phyloP scores from a whole-genome alignment of 2,113 vertebrate genomes.

The Cephalopholis sonnerati region DNA sequence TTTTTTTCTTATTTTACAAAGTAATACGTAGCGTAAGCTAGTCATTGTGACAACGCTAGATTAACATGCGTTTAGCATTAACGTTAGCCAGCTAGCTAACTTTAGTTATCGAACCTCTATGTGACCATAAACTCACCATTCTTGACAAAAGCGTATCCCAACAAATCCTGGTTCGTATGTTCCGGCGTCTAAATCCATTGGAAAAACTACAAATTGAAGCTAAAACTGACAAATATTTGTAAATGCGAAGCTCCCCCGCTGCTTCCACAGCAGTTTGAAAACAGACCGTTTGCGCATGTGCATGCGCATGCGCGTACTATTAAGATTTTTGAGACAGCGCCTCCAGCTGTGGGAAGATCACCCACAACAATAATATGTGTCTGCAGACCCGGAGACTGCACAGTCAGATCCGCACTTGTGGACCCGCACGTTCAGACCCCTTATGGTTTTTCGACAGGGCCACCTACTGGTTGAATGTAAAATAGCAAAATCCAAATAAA shows the following conservation, averaged over 20 bases:
- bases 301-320: slow-evolving; percentile 42
- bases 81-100: background rate
- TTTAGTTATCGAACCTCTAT: background rate
- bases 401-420: no score
- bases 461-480: no score
- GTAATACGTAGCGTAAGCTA: background rate
- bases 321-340: slow-evolving; percentile 11
- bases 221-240: background rate
- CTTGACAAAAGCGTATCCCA: slow-evolving; percentile 87
- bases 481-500: no score
- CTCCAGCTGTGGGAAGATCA: slow-evolving; percentile 7
- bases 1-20: background rate
- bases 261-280: slow-evolving; percentile 24
- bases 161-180: slow-evolving; percentile 85
- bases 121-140: slow-evolving; percentile 79
- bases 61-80: background rate
- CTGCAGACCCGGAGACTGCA: no score
- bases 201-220: background rate
- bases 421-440: no score
- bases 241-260: background rate
- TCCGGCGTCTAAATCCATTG: slow-evolving; percentile 83
- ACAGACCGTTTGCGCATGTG: slow-evolving; percentile 55
- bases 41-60: background rate
- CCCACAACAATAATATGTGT: no score
- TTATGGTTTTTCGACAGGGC: no score